Percentiles rank a stretch among this genome's conserved stretches.
Conservation (phyloP, 2,888 invertebrate genomes). For the Dryococelus australis region DNA sequence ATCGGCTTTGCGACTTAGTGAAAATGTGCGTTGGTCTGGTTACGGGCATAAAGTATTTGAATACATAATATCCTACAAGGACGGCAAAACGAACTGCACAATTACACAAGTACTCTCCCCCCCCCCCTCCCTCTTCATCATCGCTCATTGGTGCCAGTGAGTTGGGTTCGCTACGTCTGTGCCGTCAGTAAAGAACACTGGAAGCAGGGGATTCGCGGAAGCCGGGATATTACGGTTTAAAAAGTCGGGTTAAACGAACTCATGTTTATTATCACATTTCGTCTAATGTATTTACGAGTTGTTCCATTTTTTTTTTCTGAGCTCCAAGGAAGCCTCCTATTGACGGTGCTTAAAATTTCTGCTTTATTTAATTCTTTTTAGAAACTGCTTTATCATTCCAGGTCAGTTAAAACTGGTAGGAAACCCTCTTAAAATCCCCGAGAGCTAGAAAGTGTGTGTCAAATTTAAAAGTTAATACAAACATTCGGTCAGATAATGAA, state of each 20-base stretch:
- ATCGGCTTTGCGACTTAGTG: conserved; percentile 25
- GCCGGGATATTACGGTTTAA: background rate
- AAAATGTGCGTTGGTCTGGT: conserved; percentile 20
- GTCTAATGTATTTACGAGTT: background rate
- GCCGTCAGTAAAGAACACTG: background rate
- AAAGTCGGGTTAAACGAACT: background rate
- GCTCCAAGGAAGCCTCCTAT: background rate
- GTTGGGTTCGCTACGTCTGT: background rate
- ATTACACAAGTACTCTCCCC: background rate
- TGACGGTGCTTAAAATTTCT: background rate
- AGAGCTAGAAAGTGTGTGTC: no score
- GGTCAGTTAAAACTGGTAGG: background rate
- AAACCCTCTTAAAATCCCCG: background rate
- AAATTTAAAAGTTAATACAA: no score
- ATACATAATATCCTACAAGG: background rate
- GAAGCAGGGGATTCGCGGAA: background rate
- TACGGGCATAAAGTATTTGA: conserved; percentile 1
- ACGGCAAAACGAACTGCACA: background rate
- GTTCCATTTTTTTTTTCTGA: no score
- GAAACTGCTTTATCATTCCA: background rate
- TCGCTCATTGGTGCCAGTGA: background rate
- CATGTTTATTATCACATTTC: background rate
- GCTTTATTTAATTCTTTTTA: background rate
- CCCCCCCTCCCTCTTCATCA: background rate
- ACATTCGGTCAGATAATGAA: no score